Conservation (phyloP, 2,797 vertebrate genomes). For the Pelobates cultripes region DNA sequence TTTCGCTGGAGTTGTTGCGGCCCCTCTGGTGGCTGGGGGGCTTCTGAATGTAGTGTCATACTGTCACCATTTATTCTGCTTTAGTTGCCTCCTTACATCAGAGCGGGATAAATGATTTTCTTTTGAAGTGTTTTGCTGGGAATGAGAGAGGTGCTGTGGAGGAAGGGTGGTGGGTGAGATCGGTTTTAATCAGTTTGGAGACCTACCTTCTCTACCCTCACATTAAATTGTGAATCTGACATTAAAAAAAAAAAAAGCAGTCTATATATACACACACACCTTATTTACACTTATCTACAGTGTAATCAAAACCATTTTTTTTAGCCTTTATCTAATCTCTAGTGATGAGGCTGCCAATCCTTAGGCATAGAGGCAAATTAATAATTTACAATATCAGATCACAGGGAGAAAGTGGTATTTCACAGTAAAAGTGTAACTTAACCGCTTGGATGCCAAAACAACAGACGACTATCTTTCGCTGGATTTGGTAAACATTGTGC, state of each 20-base stretch:
- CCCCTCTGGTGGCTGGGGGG: constrained; percentile 47
- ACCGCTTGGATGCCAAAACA: background rate
- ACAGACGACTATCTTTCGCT: background rate
- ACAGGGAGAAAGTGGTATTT: background rate
- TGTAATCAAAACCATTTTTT: background rate
- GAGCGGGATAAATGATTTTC: constrained; percentile 77
- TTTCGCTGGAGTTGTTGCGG: constrained; percentile 23
- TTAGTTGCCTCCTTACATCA: constrained; percentile 38
- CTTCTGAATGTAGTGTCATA: constrained; percentile 39
- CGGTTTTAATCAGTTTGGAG: background rate
- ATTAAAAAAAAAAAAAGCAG: background rate
- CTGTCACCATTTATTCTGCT: constrained; percentile 51
- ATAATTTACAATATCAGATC: background rate
- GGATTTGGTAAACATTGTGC: too few relatives aligned
- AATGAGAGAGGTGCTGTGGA: constrained; percentile 51
- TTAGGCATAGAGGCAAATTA: background rate
- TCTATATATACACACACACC: background rate
- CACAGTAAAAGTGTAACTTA: background rate
- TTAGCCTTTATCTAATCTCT: background rate
- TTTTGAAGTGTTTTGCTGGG: constrained; percentile 71
- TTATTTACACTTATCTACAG: background rate
- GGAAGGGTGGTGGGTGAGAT: background rate
- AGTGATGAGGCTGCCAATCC: background rate
- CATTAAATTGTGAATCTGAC: background rate
- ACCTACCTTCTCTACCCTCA: background rate